These are phyloP conservation scores for Neodiprion fabricii DNA, from an alignment of 1,140 invertebrate genomes.

Conservation along the genomic window DNA sequence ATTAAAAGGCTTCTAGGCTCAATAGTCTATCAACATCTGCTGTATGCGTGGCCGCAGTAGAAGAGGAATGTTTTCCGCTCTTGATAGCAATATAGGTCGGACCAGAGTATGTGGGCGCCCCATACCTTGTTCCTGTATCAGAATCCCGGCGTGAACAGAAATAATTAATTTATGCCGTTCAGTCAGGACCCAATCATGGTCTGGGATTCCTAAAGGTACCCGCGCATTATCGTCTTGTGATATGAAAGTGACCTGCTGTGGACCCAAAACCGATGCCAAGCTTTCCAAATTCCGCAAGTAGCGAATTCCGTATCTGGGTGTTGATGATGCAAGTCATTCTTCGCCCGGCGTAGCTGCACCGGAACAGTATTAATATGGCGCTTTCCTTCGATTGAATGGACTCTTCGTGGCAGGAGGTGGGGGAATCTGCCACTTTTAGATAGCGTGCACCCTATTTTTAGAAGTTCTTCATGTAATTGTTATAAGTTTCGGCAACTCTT, in stretches of 20 bases:
- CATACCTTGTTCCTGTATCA: no score
- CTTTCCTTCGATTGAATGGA: conserved; percentile 31
- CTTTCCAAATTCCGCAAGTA: conserved; percentile 34
- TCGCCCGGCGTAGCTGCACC: conserved; percentile 42
- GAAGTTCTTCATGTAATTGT: conserved; percentile 36
- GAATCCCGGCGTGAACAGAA: conserved; percentile 32
- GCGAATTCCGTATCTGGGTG: conserved; percentile 34
- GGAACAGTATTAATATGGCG: conserved; percentile 38
- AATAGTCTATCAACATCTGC: conserved; percentile 44
- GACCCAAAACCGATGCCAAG: conserved; percentile 34
- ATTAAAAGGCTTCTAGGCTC: conserved; percentile 40
- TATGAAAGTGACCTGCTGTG: conserved; percentile 28
- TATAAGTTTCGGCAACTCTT: conserved; percentile 36
- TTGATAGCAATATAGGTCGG: conserved; percentile 52
- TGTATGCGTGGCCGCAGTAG: conserved; percentile 46
- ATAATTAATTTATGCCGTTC: conserved; percentile 51
- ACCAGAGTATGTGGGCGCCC: conserved; percentile 43
- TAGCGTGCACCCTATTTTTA: conserved; percentile 43
- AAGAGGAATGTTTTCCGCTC: conserved; percentile 44
- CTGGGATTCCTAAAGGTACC: conserved; percentile 43
- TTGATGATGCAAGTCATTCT: conserved; percentile 37
- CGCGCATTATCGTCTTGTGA: conserved; percentile 23
- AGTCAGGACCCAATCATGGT: conserved; percentile 54
- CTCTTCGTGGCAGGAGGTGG: conserved; percentile 37
- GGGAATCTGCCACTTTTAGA: conserved; percentile 41